Percentiles rank a stretch among this genome's conserved stretches.
Evolutionary conservation across 2,888 invertebrate genomes (phyloP).

Genomic region (Myathropa florea): DNA sequence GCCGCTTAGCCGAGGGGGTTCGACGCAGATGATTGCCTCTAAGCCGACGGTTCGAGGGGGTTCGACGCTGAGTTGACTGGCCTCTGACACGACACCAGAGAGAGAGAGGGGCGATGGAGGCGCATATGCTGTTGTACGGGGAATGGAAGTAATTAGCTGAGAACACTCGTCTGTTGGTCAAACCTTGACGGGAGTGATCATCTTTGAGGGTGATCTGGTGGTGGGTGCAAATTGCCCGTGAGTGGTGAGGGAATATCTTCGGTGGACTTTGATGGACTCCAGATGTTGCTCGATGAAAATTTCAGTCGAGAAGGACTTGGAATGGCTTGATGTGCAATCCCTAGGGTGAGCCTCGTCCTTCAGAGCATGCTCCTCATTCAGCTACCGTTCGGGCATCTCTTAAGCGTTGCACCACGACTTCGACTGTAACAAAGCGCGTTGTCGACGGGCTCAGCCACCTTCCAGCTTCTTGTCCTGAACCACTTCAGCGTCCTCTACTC

Average conservation of each 20-base stretch:
- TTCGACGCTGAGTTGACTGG: constrained; percentile 31
- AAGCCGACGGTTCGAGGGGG: too few species aligned
- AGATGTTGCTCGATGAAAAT: background rate
- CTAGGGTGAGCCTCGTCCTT: too few species aligned
- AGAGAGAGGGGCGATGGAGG: background rate
- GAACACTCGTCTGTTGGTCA: background rate
- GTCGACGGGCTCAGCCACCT: too few species aligned
- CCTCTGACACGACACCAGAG: constrained; percentile 29
- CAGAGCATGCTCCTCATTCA: too few species aligned
- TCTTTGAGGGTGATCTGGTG: background rate
- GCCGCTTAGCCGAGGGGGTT: constrained; percentile 17
- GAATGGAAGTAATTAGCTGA: background rate
- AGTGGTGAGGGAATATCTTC: background rate
- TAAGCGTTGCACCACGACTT: too few species aligned
- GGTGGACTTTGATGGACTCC: background rate
- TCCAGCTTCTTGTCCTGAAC: too few species aligned
- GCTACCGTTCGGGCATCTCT: too few species aligned
- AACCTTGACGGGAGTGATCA: background rate
- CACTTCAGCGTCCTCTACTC: too few species aligned
- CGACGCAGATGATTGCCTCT: constrained; percentile 13
- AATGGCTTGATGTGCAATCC: too few species aligned
- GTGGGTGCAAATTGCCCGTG: background rate
- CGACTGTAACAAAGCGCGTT: too few species aligned
- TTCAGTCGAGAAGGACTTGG: background rate
- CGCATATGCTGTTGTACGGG: constrained; percentile 11